phyloP scores from a whole-genome alignment of 2,113 vertebrate species.

The Coreoperca whiteheadi region DNA sequence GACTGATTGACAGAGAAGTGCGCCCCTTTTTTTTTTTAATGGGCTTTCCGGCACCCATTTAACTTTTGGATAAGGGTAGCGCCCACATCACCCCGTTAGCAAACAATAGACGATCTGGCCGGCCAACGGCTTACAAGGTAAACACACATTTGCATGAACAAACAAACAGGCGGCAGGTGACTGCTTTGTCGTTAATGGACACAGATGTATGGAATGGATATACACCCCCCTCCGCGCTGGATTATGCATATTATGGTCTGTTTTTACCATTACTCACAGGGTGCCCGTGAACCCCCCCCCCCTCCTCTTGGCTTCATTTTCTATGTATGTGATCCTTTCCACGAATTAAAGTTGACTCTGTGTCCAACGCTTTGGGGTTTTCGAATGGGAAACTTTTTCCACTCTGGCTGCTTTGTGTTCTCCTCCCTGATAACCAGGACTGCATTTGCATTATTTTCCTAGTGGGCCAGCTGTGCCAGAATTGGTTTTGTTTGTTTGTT shows the following conservation, averaged over 20 bases:
- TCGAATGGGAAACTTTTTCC: slow-evolving; percentile 21
- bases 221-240: slow-evolving; percentile 4
- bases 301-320: slow-evolving; percentile 53
- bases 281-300: slow-evolving; percentile 50
- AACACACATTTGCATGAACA: slow-evolving; percentile 84
- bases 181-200: slow-evolving; percentile 52
- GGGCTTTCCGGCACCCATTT: slow-evolving; percentile 84
- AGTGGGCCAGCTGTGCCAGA: neutral
- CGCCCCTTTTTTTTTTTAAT: slow-evolving; percentile 82
- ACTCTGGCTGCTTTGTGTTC: slow-evolving; percentile 21
- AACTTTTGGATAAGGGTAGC: slow-evolving; percentile 80
- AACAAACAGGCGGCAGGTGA: slow-evolving; percentile 77
- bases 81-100: slow-evolving; percentile 78
- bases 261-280: slow-evolving; percentile 65
- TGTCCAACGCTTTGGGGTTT: slow-evolving; percentile 37
- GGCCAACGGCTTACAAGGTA: slow-evolving; percentile 77
- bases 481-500: no score
- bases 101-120: slow-evolving; percentile 83
- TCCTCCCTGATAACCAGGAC: neutral
- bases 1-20: slow-evolving; percentile 86
- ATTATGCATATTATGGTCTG: slow-evolving; percentile 57
- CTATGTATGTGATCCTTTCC: slow-evolving; percentile 38
- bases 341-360: slow-evolving; percentile 58
- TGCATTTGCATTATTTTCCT: slow-evolving; percentile 11
- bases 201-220: slow-evolving; percentile 39